Percentiles rank a stretch among this genome's conserved stretches.
phyloP scores from a whole-genome alignment of 2,113 vertebrate species.

The Thryonomys swinderianus region DNA sequence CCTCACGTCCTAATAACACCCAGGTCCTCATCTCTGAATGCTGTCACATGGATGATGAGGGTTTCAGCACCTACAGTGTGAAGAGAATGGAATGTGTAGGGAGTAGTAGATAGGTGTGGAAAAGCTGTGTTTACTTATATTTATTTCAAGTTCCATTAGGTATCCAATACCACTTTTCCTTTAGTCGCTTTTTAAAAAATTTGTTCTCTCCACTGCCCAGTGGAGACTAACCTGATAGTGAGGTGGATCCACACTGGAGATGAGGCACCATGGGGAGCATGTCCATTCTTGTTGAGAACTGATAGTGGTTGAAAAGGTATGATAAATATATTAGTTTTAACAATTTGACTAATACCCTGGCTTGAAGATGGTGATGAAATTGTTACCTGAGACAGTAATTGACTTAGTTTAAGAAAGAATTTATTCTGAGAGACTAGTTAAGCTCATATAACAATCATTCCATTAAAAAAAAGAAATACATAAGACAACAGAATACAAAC shows the following conservation, averaged over 20 bases:
- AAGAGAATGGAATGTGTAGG: background rate
- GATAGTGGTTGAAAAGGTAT: background rate
- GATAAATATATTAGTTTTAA: background rate
- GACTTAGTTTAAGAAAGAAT: conserved; percentile 13
- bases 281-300: conserved; percentile 29
- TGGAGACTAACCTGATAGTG: background rate
- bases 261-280: background rate
- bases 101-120: background rate
- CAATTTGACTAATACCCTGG: background rate
- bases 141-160: background rate
- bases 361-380: background rate
- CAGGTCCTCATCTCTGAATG: background rate
- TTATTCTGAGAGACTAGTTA: background rate
- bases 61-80: background rate
- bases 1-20: background rate
- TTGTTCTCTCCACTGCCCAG: background rate
- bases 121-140: background rate
- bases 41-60: background rate
- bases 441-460: background rate
- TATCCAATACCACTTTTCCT: background rate
- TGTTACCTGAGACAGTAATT: background rate
- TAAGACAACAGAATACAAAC: background rate
- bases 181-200: background rate
- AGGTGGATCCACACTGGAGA: background rate
- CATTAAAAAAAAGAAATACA: background rate